A percentile compares a stretch with the other conserved stretches of the same genome.
Evolutionary conservation across 2,113 vertebrate species (phyloP).

Genomic region (Arenaria interpres): DNA sequence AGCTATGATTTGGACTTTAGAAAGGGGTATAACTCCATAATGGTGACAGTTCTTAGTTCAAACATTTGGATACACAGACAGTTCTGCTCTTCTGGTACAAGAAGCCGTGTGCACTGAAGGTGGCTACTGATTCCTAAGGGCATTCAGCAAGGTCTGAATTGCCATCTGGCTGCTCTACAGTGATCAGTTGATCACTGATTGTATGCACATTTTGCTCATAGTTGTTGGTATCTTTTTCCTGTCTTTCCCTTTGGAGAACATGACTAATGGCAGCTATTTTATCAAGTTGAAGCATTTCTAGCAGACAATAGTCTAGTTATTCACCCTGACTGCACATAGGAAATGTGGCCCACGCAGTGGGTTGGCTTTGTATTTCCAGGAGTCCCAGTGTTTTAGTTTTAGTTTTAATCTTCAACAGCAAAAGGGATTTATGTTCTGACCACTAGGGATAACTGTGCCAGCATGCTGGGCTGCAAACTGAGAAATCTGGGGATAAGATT

Average conservation of each 20-base stretch:
- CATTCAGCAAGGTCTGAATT: neutral
- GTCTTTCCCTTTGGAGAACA: neutral
- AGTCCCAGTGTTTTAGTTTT: neutral
- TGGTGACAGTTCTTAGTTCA: neutral
- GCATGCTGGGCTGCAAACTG: neutral
- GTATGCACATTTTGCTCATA: neutral
- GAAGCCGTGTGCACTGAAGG: neutral
- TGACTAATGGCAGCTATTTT: neutral
- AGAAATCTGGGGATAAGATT: neutral
- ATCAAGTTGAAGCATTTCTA: neutral
- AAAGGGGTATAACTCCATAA: neutral
- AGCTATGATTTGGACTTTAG: neutral
- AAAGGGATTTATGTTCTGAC: neutral
- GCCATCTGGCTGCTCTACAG: neutral
- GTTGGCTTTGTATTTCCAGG: neutral
- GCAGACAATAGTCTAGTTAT: neutral
- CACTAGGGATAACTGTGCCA: neutral
- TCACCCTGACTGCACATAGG: neutral
- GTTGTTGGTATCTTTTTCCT: neutral
- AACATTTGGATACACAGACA: neutral
- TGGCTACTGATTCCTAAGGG: neutral
- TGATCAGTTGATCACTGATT: neutral
- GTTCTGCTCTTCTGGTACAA: neutral
- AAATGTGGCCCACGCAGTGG: accelerated
- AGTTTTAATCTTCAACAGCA: neutral